Conservation (phyloP, 2,888 invertebrate species). For the Synergus gifuensis region DNA sequence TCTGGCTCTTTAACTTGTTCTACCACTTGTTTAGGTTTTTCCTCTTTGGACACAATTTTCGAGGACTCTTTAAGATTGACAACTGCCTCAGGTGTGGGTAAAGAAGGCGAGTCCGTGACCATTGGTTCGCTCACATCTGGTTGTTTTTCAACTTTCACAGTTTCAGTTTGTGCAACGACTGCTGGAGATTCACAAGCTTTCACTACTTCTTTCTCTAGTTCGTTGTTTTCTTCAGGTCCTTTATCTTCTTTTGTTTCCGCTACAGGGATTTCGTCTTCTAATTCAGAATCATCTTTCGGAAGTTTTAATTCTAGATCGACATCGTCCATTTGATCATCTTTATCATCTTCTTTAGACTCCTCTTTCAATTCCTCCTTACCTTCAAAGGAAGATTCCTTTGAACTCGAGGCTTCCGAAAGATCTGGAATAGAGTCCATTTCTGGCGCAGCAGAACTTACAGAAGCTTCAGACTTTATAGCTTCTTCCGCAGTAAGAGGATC, state of each 20-base stretch:
- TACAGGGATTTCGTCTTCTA: neutral
- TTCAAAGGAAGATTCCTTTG: conserved; percentile 29
- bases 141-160: conserved; percentile 43
- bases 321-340: conserved; percentile 39
- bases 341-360: conserved; percentile 41
- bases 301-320: conserved; percentile 30
- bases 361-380: conserved; percentile 41
- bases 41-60: conserved; percentile 51
- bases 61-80: conserved; percentile 21
- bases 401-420: conserved; percentile 11
- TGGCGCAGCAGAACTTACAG: conserved; percentile 30
- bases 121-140: conserved; percentile 62
- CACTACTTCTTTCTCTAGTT: conserved; percentile 45
- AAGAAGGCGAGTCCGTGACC: conserved; percentile 52
- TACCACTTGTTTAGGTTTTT: conserved; percentile 56
- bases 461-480: conserved; percentile 42
- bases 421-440: conserved; percentile 29
- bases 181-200: conserved; percentile 35
- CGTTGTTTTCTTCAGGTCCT: conserved; percentile 45
- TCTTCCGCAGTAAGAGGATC: conserved; percentile 16
- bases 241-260: conserved; percentile 31
- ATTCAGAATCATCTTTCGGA: conserved; percentile 27
- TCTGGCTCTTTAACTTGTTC: conserved; percentile 55
- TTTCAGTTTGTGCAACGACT: conserved; percentile 27
- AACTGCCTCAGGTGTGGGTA: neutral